Evolutionary conservation across 1,140 invertebrate species (phyloP).

Genomic region (Lethocerus indicus): DNA sequence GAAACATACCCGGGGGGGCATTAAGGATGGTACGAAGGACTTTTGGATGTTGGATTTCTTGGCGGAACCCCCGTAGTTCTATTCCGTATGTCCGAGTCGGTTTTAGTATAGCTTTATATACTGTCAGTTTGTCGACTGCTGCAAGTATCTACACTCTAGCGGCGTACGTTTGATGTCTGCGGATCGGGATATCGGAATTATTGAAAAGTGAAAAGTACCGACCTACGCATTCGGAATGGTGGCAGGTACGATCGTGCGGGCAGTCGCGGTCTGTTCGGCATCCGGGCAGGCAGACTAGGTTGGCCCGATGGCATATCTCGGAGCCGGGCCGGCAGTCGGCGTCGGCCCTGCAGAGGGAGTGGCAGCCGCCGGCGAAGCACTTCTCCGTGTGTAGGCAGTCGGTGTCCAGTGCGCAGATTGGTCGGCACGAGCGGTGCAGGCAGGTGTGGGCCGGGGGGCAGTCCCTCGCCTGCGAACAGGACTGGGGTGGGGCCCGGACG

Average conservation of each 20-base stretch:
- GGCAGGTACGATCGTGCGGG: constrained; percentile 43
- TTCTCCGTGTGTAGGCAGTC: constrained; percentile 66
- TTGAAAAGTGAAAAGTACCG: no score
- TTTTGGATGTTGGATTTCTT: no score
- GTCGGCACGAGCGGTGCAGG: constrained; percentile 46
- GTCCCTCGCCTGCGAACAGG: constrained; percentile 53
- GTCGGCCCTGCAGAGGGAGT: constrained; percentile 51
- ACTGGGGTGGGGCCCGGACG: constrained; percentile 47
- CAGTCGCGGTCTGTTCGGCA: constrained; percentile 70
- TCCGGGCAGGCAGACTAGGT: constrained; percentile 53
- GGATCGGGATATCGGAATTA: no score
- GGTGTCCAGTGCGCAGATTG: constrained; percentile 51
- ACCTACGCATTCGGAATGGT: constrained; percentile 53
- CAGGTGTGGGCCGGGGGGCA: constrained; percentile 51
- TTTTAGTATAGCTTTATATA: no score
- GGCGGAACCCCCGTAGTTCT: no score
- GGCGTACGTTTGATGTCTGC: no score
- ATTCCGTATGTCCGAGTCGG: no score
- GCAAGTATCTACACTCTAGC: no score
- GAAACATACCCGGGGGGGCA: no score
- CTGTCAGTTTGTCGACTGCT: no score
- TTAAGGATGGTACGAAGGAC: no score
- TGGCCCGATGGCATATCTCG: constrained; percentile 76
- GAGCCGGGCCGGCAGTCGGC: constrained; percentile 63
- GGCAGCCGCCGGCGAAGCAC: constrained; percentile 37